Evolutionary conservation across 2,888 invertebrate species (phyloP).

Genomic region (Trissonchulus latispiculum): DNA sequence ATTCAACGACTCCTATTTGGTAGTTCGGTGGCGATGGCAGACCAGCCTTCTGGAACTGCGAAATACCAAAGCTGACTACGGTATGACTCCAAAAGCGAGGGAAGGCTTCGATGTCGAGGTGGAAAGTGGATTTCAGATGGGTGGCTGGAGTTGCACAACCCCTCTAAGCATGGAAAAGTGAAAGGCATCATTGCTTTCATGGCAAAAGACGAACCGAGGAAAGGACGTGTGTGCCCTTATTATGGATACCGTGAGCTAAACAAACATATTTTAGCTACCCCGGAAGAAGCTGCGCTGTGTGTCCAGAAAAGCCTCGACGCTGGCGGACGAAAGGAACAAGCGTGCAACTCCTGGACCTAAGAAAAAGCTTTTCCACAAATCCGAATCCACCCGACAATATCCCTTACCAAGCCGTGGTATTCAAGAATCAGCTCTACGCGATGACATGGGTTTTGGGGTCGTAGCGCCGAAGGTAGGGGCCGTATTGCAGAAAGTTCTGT

Average conservation of each 20-base stretch:
- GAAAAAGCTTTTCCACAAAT: conserved; percentile 4
- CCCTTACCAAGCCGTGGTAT: background rate
- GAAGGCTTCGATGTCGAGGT: too few species aligned
- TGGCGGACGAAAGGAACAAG: too few species aligned
- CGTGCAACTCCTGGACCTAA: background rate
- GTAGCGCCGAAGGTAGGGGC: background rate
- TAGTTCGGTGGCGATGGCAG: background rate
- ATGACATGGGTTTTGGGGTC: conserved; percentile 5
- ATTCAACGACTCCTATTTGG: background rate
- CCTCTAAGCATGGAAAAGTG: background rate
- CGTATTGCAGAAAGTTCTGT: too few species aligned
- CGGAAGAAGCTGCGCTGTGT: too few species aligned
- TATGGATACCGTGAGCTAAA: background rate
- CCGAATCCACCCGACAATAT: background rate
- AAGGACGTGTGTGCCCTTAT: too few species aligned
- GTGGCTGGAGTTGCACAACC: background rate
- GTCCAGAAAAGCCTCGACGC: too few species aligned
- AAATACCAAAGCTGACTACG: too few species aligned
- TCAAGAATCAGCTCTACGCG: too few species aligned
- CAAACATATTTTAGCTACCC: background rate
- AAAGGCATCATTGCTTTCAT: too few species aligned
- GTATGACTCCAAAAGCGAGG: too few species aligned
- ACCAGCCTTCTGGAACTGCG: background rate
- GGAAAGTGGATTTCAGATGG: too few species aligned
- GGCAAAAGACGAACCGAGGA: too few species aligned